phyloP scores from a whole-genome alignment of 2,888 invertebrate genomes.

The Apodemia zela region DNA sequence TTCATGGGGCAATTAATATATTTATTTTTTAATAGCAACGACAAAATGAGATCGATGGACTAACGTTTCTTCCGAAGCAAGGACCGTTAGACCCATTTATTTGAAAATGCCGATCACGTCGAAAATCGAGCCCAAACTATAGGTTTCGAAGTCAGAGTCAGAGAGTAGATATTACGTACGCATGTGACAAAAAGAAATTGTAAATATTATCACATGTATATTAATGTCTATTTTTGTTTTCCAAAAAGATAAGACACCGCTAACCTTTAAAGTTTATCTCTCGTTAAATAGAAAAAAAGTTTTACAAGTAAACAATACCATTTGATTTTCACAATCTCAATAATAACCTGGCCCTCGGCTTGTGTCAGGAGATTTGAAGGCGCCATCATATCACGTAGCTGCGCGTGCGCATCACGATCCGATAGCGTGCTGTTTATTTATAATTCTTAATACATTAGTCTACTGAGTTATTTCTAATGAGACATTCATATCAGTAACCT shows the following conservation, averaged over 20 bases:
- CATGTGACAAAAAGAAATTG: not conserved
- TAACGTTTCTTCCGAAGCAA: too few relatives aligned
- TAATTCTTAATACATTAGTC: constrained; percentile 45
- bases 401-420: constrained; percentile 63
- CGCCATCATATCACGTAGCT: constrained; percentile 53
- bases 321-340: constrained; percentile 28
- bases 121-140: too few relatives aligned
- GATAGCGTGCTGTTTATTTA: constrained; percentile 57
- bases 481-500: constrained; percentile 2
- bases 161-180: too few relatives aligned
- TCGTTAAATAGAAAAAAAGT: not conserved
- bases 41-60: too few relatives aligned
- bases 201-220: not conserved
- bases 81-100: too few relatives aligned
- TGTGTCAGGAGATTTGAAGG: constrained; percentile 38
- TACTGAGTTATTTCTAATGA: constrained; percentile 50
- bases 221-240: not conserved
- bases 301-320: not conserved
- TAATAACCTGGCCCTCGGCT: constrained; percentile 29
- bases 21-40: too few relatives aligned
- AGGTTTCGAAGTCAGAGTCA: too few relatives aligned
- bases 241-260: not conserved
- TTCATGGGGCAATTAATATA: too few relatives aligned
- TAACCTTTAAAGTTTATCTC: not conserved
- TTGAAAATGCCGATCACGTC: too few relatives aligned